Conservation (phyloP, 2,888 invertebrate genomes). For the Parnassius apollo region DNA sequence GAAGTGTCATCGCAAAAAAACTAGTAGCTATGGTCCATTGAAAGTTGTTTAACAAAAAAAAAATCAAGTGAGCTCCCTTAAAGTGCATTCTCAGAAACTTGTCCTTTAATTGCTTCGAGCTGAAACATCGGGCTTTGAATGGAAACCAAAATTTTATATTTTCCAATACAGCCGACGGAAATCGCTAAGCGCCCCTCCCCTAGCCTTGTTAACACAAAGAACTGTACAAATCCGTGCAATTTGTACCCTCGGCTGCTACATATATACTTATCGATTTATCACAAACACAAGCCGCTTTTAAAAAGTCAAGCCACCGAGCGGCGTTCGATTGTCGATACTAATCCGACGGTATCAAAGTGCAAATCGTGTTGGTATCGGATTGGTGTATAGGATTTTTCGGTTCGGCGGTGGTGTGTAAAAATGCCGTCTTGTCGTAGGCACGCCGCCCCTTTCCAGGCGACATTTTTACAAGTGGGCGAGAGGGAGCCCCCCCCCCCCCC, state of each 20-base stretch:
- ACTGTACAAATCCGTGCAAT: conserved; percentile 71
- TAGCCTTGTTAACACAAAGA: conserved; percentile 63
- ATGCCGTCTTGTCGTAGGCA: conserved; percentile 69
- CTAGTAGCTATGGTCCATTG: conserved; percentile 5
- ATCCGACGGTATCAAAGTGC: conserved; percentile 37
- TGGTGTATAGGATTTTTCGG: conserved; percentile 58
- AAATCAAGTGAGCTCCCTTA: conserved; percentile 21
- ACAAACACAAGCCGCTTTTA: conserved; percentile 68
- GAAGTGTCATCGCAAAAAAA: conserved; percentile 24
- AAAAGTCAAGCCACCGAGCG: conserved; percentile 51
- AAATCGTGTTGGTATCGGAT: conserved; percentile 41
- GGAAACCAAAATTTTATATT: conserved; percentile 60
- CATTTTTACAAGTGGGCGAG: conserved; percentile 62
- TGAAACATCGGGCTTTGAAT: conserved; percentile 37
- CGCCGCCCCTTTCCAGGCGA: conserved; percentile 74
- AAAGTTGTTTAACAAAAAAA: conserved; percentile 16
- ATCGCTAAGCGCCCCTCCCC: conserved; percentile 58
- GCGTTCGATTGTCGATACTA: conserved; percentile 36
- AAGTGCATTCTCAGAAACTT: conserved; percentile 26
- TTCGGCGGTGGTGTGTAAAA: conserved; percentile 60
- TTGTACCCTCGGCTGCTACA: conserved; percentile 66
- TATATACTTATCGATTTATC: conserved; percentile 78
- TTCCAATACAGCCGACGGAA: conserved; percentile 62
- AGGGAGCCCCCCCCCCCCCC: conserved; percentile 12
- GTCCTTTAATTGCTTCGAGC: conserved; percentile 40